Evolutionary conservation across 2,113 vertebrate genomes (phyloP).

Genomic region (Thalassarche chlororhynchos): DNA sequence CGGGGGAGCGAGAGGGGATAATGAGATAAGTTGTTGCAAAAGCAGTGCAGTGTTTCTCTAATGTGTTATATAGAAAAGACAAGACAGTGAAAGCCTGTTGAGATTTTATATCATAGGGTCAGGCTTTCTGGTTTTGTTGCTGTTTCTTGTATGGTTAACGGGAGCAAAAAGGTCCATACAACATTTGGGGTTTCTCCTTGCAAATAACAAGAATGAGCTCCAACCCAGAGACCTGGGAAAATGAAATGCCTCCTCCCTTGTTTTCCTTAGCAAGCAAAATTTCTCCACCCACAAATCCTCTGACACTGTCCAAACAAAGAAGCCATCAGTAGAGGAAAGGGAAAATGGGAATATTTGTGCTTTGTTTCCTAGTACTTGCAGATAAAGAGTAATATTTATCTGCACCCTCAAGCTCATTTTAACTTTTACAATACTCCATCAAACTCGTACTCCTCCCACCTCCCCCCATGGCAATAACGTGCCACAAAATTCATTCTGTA

Average conservation of each 20-base stretch:
- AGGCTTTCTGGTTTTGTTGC: background rate
- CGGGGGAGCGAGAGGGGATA: background rate
- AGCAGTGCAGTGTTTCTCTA: background rate
- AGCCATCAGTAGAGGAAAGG: background rate
- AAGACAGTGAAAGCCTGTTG: background rate
- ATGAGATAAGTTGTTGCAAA: background rate
- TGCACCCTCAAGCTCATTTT: background rate
- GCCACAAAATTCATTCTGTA: background rate
- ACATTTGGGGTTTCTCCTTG: background rate
- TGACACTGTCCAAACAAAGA: background rate
- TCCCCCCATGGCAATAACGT: fast-evolving
- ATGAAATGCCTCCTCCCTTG: background rate
- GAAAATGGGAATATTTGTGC: background rate
- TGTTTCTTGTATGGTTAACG: background rate
- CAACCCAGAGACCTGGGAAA: background rate
- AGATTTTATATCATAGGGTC: background rate
- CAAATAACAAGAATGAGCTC: background rate
- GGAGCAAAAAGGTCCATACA: background rate
- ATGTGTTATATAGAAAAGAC: background rate
- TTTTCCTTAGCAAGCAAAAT: background rate
- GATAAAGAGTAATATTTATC: background rate
- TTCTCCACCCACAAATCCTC: background rate
- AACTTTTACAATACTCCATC: background rate
- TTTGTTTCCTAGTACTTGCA: background rate
- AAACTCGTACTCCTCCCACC: background rate